Conservation (phyloP, 2,888 invertebrate genomes). For the Agriopis aurantiaria region DNA sequence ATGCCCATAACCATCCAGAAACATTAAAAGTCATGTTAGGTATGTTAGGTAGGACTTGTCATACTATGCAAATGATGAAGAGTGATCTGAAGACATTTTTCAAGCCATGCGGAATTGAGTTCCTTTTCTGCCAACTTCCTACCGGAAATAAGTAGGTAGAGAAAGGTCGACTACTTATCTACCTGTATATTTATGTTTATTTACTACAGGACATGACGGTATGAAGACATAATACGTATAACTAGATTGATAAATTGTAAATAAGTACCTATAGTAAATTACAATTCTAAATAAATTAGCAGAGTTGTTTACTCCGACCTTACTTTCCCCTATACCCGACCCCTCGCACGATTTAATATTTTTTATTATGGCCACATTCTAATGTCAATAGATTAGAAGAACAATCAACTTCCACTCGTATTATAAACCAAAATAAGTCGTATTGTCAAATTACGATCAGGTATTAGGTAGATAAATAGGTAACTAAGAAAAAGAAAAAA, state of each 20-base stretch:
- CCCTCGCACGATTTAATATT: no score
- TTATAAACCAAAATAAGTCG: no score
- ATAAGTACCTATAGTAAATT: slow-evolving; percentile 6
- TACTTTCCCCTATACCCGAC: no score
- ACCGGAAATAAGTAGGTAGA: slow-evolving; percentile 53
- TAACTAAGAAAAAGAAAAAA: no score
- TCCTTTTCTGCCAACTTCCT: slow-evolving; percentile 46
- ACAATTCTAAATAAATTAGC: slow-evolving; percentile 5
- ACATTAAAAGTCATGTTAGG: background rate
- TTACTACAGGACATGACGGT: slow-evolving; percentile 27
- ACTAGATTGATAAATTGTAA: background rate
- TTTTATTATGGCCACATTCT: no score
- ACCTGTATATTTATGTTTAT: slow-evolving; percentile 39
- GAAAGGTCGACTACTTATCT: slow-evolving; percentile 56
- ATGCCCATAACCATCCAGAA: no score
- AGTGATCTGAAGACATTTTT: slow-evolving; percentile 39
- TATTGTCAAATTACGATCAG: no score
- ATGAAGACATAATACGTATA: slow-evolving; percentile 24
- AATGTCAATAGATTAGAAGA: no score
- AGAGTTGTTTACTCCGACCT: no score
- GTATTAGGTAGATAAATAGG: no score
- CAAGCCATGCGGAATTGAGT: slow-evolving; percentile 41
- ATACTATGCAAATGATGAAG: slow-evolving; percentile 23
- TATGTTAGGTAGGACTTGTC: background rate
- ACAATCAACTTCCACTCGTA: no score